These are phyloP conservation scores for Ceyx margarethae DNA, from an alignment of 2,113 vertebrate species.

Conservation along the genomic window DNA sequence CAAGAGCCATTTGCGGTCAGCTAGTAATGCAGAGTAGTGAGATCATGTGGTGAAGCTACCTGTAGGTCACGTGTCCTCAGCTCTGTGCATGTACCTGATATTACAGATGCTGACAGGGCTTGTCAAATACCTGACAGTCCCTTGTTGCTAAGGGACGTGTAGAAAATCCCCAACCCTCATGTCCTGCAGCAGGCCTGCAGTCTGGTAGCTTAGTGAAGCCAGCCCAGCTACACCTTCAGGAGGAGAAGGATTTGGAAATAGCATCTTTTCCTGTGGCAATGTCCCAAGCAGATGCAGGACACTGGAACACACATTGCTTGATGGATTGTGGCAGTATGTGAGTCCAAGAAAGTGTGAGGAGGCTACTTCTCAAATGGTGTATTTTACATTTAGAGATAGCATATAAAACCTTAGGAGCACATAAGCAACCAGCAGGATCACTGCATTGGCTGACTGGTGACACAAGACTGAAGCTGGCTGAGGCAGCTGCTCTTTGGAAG, in stretches of 20 bases:
- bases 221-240: not conserved
- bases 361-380: not conserved
- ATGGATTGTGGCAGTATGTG: not conserved
- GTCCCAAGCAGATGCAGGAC: not conserved
- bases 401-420: not conserved
- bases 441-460: not conserved
- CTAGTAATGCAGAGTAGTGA: too few species aligned
- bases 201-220: not conserved
- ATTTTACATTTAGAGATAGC: not conserved
- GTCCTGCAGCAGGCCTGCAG: not conserved
- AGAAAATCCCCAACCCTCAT: not conserved
- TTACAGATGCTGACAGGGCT: too few species aligned
- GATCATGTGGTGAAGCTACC: not conserved
- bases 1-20: too few species aligned
- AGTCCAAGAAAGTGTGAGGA: not conserved
- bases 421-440: not conserved
- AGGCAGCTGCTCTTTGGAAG: not conserved
- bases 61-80: too few species aligned
- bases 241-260: not conserved
- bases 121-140: not conserved
- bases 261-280: not conserved
- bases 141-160: rapidly evolving
- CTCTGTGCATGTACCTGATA: rapidly evolving
- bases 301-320: not conserved
- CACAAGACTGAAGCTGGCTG: not conserved